Evolutionary conservation across 2,888 invertebrate genomes (phyloP), one percentile per base, ranked within the genome.

Genomic region (Apodemia duryi): DNA sequence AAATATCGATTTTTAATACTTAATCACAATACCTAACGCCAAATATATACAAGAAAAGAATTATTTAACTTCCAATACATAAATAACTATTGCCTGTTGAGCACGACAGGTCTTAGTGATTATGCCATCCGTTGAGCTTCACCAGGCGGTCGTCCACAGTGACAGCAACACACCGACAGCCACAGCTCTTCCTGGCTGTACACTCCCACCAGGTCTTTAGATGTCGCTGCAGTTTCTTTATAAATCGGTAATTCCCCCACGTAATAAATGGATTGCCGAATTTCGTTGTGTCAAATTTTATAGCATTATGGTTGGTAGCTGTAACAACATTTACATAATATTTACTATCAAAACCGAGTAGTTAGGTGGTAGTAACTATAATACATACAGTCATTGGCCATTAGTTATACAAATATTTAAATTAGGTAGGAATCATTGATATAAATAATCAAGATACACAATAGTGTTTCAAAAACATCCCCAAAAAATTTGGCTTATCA

Each of bases 141-240:
- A 86, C 74, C 6, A 89, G 77, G 3, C 83, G 75, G 57, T 86
- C 80, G 35, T 86, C 79, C 2, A 83, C 77, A 6, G 90, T 90
- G 66, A 88, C 87, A 6, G 84, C 84, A 6, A 86, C 77, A 67
- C 89, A 89, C 2, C 82, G 80, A 70, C 90, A 91, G 0, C 82
- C 81, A 13, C 69, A 71, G 11, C 71, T 78, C 79, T 86, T 89
- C 70, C 86, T 80, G 1, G 82, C 81, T 0, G 81, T 80, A 62
- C 90, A 90, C 74, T 88, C 88, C 90, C 89, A 90, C 87, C 88
- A 89, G 28, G 87, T 86, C 75, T 88, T 89, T 43, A 75, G 66
- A 13, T 81, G 77, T 0, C 89, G 77, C 7, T 76, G 72, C 67
- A 89, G 69, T 72, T 89, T 89, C 74, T 87, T 89, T 21, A 81